Evolutionary conservation across 1,140 invertebrate species (phyloP), one percentile per base, ranked within the genome.

Genomic region (Piezodorus guildinii): DNA sequence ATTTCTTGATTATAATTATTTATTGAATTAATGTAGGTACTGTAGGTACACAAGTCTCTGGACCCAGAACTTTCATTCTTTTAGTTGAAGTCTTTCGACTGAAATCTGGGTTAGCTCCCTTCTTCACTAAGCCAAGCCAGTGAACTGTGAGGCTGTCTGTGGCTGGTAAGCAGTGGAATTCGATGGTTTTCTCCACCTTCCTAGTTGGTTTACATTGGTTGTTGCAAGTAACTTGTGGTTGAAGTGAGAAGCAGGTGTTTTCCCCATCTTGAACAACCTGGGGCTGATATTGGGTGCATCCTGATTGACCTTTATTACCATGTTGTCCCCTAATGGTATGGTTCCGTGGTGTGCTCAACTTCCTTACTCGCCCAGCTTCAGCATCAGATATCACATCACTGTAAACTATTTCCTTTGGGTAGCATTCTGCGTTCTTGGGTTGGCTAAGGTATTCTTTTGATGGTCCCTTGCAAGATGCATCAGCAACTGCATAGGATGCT

Each of bases 171-270:
- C 83, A 85, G 49, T 65, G 59, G 5, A 80, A 80, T 17, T 77
- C 69, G 19, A 79, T 76, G 0, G 69, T 69, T 68, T 77, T 78
- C 5, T 58, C 27, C 9, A 71, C 67, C 15, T 52, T 71, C 0
- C 71, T 69, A 0, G 56, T 64, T 16, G 73, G 66, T 44, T 63
- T 70, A 72, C 77, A 80, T 4, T 71, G 66, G 0, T 70, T 63
- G 21, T 73, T 72, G 72, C 83, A 85, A 16, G 70, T 70, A 0
- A 78, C 74, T 8, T 83, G 51, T 0, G 77, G 74, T 12, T 68
- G 71, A 4, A 75, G 72, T 3, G 78, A 77, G 66, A 86, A 83
- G 71, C 83, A 85, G 27, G 78, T 75, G 62, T 78, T 71, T 43
- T 72, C 73, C n/a, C 78, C 71, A 60, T 75, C 72, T 60, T 69